Evolutionary conservation across 2,888 invertebrate genomes (phyloP), one percentile per base, ranked within the genome.

Genomic region (Gonocerus acuteangulatus): DNA sequence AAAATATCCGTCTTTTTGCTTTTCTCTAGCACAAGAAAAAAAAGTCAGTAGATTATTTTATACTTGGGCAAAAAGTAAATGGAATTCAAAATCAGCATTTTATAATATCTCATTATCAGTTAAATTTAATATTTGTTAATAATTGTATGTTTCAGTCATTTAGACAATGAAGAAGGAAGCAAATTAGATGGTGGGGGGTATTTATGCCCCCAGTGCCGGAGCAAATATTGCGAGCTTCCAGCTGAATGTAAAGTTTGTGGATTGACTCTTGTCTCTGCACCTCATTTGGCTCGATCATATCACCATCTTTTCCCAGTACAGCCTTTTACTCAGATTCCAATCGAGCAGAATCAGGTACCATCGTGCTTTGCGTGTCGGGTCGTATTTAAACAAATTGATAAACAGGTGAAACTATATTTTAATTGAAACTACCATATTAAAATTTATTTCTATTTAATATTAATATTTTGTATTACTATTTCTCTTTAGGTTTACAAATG

Each of bases 201-300:
- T 73, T 82, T 89, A 71, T 93, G 92, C 70, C 92, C 93, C n/a
- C 95, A 97, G 74, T 99, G 99, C 75, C 86, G 88, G 70, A 91
- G 93, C 76, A 95, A 96, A 78, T 97, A 97, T 76, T 99, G 99
- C 75, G 94, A 96, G 74, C 79, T 99, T 70, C 99, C 99, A 0
- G 92, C 94, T 2, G 96, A 99, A 77, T 99, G 99, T 73, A 83
- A 89, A 71, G 87, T 92, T 9, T 99, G 99, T 75, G 93, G 93
- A 0, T 80, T 99, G 63, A 96, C 95, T 3, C 78, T 99, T 49
- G 96, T 96, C 13, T 95, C 97, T 1, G 97, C 99, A 1, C 96
- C 97, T 19, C 99, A 99, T 78, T 80, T 99, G 54, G 96, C 97
- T 2, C 82, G 97, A 67, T 95, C 96, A 0, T 96, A 96, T 74